Base-by-base conservation (phyloP, 2,797 vertebrate species). In the Anguilla marmorata region DNA sequence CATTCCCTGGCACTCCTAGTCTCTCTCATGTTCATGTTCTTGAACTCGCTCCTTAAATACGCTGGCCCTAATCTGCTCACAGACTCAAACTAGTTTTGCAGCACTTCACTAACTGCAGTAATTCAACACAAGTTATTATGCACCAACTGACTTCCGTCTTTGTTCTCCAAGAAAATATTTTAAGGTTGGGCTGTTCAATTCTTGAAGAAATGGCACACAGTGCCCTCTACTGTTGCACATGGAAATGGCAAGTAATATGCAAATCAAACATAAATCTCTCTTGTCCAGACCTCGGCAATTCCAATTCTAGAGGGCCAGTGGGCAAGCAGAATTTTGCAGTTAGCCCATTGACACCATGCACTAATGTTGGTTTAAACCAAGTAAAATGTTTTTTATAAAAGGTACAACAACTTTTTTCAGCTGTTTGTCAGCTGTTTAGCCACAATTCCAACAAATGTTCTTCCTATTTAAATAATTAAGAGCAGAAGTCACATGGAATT, bases 181-280 rank as follows among this genome's bases (percentile, higher is more conserved):
- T 16, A 69, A 85, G 30, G 16, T 33, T 76, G 50, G 86, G 69
- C 27, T 56, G 27, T 72, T 76, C 86, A 48, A 50, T 76, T 33
- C 69, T 86, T 30, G 30, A 37, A 79, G 74, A 24, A 54, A 76
- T 37, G 54, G 86, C 72, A 79, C 72, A 86, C 30, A 86, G 27
- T 21, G 30, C 86, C 86, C 50, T 79, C 86, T 86, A 56, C 69
- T 86, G 86, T 52, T 30, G 54, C n/a, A 56, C 30, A 79, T n/a
- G 30, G 69, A 52, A 86, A 74, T 33, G 56, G 16, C 56, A 58
- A 58, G 56, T 58, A 58, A 58, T 58, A 58, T 19, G 56, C 56
- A 58, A 58, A 14, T 14, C 14, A 58, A 16, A 58, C 14, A 58
- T 14, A 58, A 19, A 58, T 58, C 14, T 58, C 11, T 54, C 56